phyloP scores from a whole-genome alignment of 2,888 invertebrate species.

The Lathronympha strigana region DNA sequence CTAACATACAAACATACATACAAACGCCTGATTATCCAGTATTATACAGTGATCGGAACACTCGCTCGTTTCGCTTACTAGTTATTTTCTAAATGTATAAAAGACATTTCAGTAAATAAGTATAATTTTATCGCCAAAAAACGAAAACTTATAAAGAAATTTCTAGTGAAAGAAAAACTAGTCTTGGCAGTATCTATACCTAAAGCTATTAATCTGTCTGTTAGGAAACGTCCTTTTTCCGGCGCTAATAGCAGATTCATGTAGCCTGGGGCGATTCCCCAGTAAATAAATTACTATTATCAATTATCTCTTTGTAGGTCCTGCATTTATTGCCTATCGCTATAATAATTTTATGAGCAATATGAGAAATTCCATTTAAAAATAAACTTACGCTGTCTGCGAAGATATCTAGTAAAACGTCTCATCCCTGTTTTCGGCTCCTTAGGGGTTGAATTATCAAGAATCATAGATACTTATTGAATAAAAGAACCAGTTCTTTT shows the following conservation, averaged over 20 bases:
- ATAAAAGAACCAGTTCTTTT: too few relatives aligned
- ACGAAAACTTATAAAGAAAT: neutral
- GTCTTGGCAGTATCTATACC: slow-evolving; percentile 13
- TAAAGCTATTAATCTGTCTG: slow-evolving; percentile 17
- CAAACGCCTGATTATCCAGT: too few relatives aligned
- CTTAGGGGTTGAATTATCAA: too few relatives aligned
- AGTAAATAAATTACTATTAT: slow-evolving; percentile 12
- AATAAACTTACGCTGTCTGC: too few relatives aligned
- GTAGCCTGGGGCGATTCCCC: slow-evolving; percentile 25
- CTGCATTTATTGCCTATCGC: neutral
- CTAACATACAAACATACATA: too few relatives aligned
- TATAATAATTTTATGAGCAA: neutral
- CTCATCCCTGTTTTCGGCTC: too few relatives aligned
- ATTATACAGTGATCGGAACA: too few relatives aligned
- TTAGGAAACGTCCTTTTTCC: slow-evolving; percentile 28
- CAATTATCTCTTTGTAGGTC: neutral
- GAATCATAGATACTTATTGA: too few relatives aligned
- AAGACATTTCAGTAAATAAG: neutral
- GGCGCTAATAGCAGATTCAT: slow-evolving; percentile 35
- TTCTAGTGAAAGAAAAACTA: neutral
- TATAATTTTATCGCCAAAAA: neutral
- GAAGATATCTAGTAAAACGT: too few relatives aligned
- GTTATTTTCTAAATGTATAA: neutral
- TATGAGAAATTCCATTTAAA: neutral
- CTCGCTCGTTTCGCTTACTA: too few relatives aligned